Conservation (phyloP, 2,888 invertebrate genomes). For the Amaurobius ferox region DNA sequence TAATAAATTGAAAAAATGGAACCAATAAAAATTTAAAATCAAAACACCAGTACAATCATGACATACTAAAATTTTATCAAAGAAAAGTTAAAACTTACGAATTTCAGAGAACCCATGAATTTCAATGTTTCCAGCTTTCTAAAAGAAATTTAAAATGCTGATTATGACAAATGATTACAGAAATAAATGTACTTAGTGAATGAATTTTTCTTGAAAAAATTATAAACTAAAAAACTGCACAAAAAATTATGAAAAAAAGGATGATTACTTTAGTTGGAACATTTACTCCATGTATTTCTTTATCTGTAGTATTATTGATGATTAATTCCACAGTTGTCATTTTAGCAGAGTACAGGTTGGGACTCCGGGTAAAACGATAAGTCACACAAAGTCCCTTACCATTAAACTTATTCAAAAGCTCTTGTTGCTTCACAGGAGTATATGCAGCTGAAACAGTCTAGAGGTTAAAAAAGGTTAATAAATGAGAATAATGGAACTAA, state of each 20-base stretch:
- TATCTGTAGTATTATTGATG: conserved; percentile 86
- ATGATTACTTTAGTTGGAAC: conserved; percentile 84
- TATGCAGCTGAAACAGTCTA: conserved; percentile 82
- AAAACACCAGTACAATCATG: no score
- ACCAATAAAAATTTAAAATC: no score
- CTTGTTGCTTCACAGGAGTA: conserved; percentile 81
- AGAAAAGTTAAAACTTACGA: conserved; percentile 75
- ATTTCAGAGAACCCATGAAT: conserved; percentile 87
- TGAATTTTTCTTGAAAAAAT: no score
- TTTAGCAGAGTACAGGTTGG: conserved; percentile 87
- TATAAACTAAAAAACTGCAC: no score
- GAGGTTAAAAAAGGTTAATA: no score
- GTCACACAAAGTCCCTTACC: conserved; percentile 80
- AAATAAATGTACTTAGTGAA: no score
- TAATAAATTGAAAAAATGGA: no score
- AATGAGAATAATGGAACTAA: no score
- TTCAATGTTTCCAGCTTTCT: conserved; percentile 83
- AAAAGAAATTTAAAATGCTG: no score
- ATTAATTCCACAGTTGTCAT: conserved; percentile 90
- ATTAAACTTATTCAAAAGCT: conserved; percentile 81
- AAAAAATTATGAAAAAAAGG: conserved; percentile 28
- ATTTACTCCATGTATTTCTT: conserved; percentile 83
- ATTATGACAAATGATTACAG: no score
- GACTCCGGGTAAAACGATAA: conserved; percentile 85
- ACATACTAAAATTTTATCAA: not conserved